phyloP scores from a whole-genome alignment of 1,140 invertebrate species.

The Rhopalosiphum padi region DNA sequence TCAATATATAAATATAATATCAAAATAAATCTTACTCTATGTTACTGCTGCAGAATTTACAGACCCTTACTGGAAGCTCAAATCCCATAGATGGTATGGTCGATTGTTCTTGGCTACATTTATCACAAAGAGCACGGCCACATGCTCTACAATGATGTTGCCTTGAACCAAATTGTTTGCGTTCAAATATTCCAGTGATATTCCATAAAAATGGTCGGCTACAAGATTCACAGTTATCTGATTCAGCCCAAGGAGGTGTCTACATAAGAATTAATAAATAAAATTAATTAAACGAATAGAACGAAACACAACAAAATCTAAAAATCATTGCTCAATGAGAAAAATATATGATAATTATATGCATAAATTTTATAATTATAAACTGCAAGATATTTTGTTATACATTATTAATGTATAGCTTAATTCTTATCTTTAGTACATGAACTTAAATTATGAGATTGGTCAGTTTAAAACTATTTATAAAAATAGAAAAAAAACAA shows the following conservation, averaged over 20 bases:
- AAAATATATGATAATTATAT: too few species aligned
- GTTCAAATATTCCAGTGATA: conserved; percentile 96
- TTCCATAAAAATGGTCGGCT: conserved; percentile 98
- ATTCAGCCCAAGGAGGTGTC: conserved; percentile 93
- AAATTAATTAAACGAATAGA: background rate
- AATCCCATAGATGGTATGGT: conserved; percentile 96
- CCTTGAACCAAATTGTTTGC: conserved; percentile 86
- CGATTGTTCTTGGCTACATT: conserved; percentile 86
- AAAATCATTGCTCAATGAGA: background rate
- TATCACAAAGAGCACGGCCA: conserved; percentile 91
- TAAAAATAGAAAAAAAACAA: background rate
- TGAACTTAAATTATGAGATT: background rate
- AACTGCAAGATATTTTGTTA: too few species aligned
- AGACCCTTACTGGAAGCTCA: conserved; percentile 96
- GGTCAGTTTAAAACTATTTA: background rate
- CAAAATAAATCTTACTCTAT: conserved; percentile 42
- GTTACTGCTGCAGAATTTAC: conserved; percentile 85
- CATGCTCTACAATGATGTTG: conserved; percentile 92
- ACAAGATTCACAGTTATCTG: conserved; percentile 92
- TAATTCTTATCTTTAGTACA: background rate
- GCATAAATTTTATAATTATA: too few species aligned
- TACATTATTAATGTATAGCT: background rate
- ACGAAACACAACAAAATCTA: background rate
- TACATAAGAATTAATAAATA: conserved; percentile 61
- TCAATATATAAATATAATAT: background rate